Conservation (phyloP, 2,888 invertebrate genomes). For the Elmis aenea region DNA sequence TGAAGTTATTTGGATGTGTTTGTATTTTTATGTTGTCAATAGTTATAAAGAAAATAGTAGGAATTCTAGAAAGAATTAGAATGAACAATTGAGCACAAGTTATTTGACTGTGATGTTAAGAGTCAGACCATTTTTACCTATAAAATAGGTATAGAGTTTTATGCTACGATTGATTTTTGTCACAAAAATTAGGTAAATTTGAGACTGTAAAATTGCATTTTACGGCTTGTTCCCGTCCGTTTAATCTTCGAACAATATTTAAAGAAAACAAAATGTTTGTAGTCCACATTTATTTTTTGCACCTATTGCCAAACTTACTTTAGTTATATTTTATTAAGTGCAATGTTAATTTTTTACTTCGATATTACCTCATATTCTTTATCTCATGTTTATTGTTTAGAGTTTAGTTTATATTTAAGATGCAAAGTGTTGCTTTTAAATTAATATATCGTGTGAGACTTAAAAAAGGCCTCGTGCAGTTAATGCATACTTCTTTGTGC, state of each 20-base stretch:
- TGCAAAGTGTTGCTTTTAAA: too few relatives aligned
- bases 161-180: too few relatives aligned
- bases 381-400: constrained; percentile 20
- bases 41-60: too few relatives aligned
- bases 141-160: constrained; percentile 21
- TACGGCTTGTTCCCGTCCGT: constrained; percentile 20
- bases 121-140: constrained; percentile 20
- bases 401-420: constrained; percentile 6
- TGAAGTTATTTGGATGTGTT: too few relatives aligned
- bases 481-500: too few relatives aligned
- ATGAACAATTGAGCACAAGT: too few relatives aligned
- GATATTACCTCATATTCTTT: constrained; percentile 41
- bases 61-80: too few relatives aligned
- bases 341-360: constrained; percentile 38
- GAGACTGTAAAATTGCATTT: constrained; percentile 21
- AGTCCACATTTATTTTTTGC: constrained; percentile 17
- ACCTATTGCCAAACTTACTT: constrained; percentile 41
- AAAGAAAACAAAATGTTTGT: constrained; percentile 4
- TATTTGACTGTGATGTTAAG: constrained; percentile 24
- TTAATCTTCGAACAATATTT: constrained; percentile 17
- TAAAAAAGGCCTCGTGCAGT: too few relatives aligned
- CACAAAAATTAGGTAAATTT: too few relatives aligned
- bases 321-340: constrained; percentile 35
- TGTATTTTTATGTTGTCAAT: too few relatives aligned
- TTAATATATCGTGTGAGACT: too few relatives aligned